Base-by-base conservation (phyloP, 2,888 invertebrate genomes). In the Drosophila infuscata region DNA sequence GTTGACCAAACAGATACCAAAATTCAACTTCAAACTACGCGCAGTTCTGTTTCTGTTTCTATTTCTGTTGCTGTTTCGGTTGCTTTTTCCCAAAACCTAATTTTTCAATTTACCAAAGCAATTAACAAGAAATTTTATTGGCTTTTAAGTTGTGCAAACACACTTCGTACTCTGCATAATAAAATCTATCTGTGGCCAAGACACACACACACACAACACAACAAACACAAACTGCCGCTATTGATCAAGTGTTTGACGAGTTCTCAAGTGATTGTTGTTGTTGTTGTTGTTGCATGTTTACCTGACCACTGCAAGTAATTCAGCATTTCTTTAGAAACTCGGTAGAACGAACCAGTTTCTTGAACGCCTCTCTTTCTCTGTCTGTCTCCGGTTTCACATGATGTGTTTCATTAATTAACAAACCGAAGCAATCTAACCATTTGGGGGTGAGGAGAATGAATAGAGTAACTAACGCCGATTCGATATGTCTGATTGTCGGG, bases 21-120 rank as follows among this genome's bases (percentile, higher is more conserved):
- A 2, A 46, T 46, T 46, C 46, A 46, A 46, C 25, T 46, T 51
- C 68, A 63, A 59, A 70, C 63, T 79, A 70, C 75, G 79, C 81
- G 68, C 67, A 56, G 64, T 81, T 88, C 76, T 77, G 43, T 36
- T 17, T 54, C 56, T 46, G 20, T 15, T 20, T 46, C 46, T 12
- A 12, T 46, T 46, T 43, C 43, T 4, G 1, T 11, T n/a, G 20
- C 20, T 1, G 43, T 43, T 11, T 72, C 56, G 11, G 12, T 48
- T 63, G 61, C 57, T 71, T 79, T 90, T 90, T 81, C 88, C 81
- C 79, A 82, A 87, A 88, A 83, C 83, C 90, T 87, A 89, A 89
- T 89, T 89, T 89, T 89, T 86, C 84, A 84, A 89, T 90, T 88
- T 88, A 89, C 88, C 72, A 73, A 88, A 88, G 76, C 88, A 88